These are phyloP conservation scores for Lagodon rhomboides DNA, from an alignment of 2,797 vertebrate genomes.

Conservation along the genomic window DNA sequence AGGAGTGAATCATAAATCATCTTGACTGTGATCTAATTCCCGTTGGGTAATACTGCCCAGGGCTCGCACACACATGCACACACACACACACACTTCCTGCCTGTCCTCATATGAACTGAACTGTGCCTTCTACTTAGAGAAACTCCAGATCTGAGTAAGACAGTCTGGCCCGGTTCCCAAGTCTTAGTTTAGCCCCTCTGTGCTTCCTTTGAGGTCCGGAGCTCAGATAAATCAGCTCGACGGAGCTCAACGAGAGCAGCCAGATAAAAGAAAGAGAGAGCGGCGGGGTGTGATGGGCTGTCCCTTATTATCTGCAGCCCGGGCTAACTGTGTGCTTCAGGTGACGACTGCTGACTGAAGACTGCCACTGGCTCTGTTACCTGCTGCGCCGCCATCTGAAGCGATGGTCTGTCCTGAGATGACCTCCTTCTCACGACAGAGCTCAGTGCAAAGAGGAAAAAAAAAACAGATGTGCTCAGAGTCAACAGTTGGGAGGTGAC, in stretches of 20 bases:
- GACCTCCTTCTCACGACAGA: not conserved
- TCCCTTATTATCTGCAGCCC: not conserved
- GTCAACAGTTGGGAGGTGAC: not conserved
- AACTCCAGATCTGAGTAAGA: conserved; percentile 65
- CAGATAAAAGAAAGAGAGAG: conserved; percentile 64
- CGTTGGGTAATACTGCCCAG: conserved; percentile 32
- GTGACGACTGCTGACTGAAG: conserved; percentile 46
- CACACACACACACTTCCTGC: conserved; percentile 3
- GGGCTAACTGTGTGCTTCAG: conserved; percentile 31
- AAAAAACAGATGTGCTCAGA: not conserved
- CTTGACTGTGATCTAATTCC: conserved; percentile 48
- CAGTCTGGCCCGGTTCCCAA: conserved; percentile 66
- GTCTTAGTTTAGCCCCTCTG: conserved; percentile 58
- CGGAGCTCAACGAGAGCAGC: conserved; percentile 58
- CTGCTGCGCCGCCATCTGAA: conserved; percentile 30
- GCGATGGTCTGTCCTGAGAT: conserved; percentile 19
- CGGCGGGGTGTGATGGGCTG: conserved; percentile 54
- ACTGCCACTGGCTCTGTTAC: conserved; percentile 28
- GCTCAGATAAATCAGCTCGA: conserved; percentile 70
- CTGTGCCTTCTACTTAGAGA: conserved; percentile 56
- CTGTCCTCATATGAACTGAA: conserved; percentile 55
- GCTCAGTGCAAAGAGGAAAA: not conserved
- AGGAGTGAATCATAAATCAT: conserved; percentile 52
- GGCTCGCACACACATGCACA: conserved; percentile 22
- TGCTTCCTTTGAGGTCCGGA: conserved; percentile 61